Evolutionary conservation across 2,888 invertebrate genomes (phyloP).

Genomic region (Plagiodera versicolora): DNA sequence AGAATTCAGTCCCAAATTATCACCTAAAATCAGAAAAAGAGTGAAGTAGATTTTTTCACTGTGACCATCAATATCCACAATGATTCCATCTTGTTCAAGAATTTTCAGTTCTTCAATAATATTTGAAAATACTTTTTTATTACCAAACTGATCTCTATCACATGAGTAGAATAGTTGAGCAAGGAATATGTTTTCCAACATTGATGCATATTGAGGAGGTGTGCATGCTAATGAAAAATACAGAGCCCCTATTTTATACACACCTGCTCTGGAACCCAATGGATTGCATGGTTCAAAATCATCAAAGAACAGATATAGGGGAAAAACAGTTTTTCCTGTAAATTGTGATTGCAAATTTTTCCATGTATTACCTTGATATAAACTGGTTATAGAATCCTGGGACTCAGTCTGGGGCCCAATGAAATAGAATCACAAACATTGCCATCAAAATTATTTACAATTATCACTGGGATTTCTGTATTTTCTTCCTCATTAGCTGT

Average conservation of each 20-base stretch:
- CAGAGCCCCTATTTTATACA: constrained; percentile 13
- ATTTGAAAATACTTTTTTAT: constrained; percentile 23
- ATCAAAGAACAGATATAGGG: constrained; percentile 3
- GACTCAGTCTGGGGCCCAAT: neutral
- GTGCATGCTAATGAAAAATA: constrained; percentile 16
- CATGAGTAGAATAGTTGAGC: constrained; percentile 16
- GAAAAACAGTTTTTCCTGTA: neutral
- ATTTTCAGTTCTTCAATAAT: constrained; percentile 23
- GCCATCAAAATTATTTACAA: neutral
- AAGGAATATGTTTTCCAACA: constrained; percentile 28
- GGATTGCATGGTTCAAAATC: too few species aligned
- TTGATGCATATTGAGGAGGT: constrained; percentile 16
- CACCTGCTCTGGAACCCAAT: constrained; percentile 5
- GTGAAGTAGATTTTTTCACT: constrained; percentile 19
- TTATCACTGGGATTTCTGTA: neutral
- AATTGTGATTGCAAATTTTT: neutral
- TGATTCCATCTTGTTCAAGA: constrained; percentile 25
- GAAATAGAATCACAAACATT: neutral
- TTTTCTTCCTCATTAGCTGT: neutral
- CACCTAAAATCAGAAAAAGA: constrained; percentile 11
- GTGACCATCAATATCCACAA: constrained; percentile 6
- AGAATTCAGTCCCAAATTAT: constrained; percentile 8
- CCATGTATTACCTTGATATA: neutral
- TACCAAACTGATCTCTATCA: constrained; percentile 22
- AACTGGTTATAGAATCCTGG: neutral